Base-by-base conservation (phyloP, 2,888 invertebrate species). In the Acleris holmiana region DNA sequence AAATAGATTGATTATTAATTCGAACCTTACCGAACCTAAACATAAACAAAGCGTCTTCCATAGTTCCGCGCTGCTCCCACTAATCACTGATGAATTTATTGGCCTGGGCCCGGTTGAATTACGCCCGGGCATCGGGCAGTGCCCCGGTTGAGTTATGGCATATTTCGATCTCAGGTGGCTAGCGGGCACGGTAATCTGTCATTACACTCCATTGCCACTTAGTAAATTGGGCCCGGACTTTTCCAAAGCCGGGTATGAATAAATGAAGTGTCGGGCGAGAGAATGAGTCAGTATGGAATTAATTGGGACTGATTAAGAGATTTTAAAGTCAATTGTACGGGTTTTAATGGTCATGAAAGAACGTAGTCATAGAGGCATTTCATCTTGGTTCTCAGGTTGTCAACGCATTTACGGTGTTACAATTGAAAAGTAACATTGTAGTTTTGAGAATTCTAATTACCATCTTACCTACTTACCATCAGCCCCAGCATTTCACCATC, bases 31-130 rank as follows among this genome's bases (percentile, higher is more conserved):
- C 40, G 10, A 41, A 13, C n/a, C 44, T n/a, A 15, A n/a, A 44
- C 5, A 44, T 7, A 44, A 15, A 44, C 44, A 44, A 44, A 53
- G 61, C n/a, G 4, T 8, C n/a, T n/a, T n/a, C n/a, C n/a, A n/a
- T n/a, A n/a, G 10, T 44, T 41, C 50, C 44, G 57, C 61, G 64
- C 10, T 47, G 61, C 47, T 44, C 18, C 19, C 4, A 18, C 83
- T 88, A 89, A 89, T 89, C 88, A 87, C 76, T 90, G 90, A 91
- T 77, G 90, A 91, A 91, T 91, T 91, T 91, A 91, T 91, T 83
- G 89, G 84, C 72, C 76, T 82, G 84, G 84, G 83, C 84, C 44
- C 80, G 79, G 79, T 82, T 84, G 86, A 88, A 80, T 87, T 86
- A 86, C 78, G 75, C 76, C 76, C 74, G 76, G 73, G 70, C 25